A percentile compares a stretch with the other conserved stretches of the same genome.
These are phyloP conservation scores for Agrenia bidenticulata DNA, from an alignment of 2,888 invertebrate species.

Conservation along the genomic window DNA sequence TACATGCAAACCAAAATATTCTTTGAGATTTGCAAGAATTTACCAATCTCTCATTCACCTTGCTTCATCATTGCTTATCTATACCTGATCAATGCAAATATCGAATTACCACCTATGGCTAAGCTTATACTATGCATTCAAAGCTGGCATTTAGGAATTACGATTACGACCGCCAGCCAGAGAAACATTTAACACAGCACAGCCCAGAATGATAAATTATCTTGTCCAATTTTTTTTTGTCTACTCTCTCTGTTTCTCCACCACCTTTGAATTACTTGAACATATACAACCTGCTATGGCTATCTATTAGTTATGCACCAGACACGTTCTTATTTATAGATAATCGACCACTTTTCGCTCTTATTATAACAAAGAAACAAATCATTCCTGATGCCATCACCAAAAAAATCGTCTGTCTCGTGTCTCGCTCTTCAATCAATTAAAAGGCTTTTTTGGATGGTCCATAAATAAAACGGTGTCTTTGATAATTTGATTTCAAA, in stretches of 20 bases:
- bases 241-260: slow-evolving; percentile 1
- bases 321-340: slow-evolving; percentile 10
- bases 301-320: not conserved
- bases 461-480: not conserved
- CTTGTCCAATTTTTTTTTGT: slow-evolving; percentile 5
- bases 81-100: too few relatives aligned
- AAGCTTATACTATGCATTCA: not conserved
- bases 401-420: slow-evolving; percentile 1
- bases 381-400: slow-evolving; percentile 5
- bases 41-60: not conserved
- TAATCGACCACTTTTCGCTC: not conserved
- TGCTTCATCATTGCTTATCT: not conserved
- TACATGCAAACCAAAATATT: too few relatives aligned
- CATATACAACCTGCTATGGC: not conserved
- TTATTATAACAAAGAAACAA: slow-evolving; percentile 1
- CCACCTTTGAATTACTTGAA: not conserved
- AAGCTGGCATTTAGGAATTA: slow-evolving; percentile 4
- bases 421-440: slow-evolving; percentile 9
- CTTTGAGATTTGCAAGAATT: not conserved
- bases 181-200: not conserved
- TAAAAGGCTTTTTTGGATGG: slow-evolving; percentile 1
- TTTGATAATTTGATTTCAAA: not conserved
- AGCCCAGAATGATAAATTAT: slow-evolving; percentile 3
- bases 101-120: too few relatives aligned
- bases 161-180: not conserved